Evolutionary conservation across 2,888 invertebrate genomes (phyloP), one percentile per base, ranked within the genome.

Genomic region (Xylophagus ater): DNA sequence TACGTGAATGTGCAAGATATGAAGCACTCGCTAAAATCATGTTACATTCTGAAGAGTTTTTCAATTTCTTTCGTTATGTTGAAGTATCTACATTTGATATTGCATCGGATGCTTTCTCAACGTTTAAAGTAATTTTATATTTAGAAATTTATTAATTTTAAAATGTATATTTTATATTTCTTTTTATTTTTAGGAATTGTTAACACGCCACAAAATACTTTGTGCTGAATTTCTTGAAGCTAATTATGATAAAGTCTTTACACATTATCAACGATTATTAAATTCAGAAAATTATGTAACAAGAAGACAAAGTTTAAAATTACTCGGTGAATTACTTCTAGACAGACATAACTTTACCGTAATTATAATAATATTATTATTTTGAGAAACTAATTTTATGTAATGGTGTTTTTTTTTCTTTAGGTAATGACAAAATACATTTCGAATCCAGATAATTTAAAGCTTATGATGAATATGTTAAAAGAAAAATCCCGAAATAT

Each of bases 401-500:
- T 31, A 30, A 37, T 43, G 5, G 6, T 21, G 5, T 28, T 40
- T 41, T 41, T 45, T 41, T 45, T 47, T 47, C 61, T 62, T 35
- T 48, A 78, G 78, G 78, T 90, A 53, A 90, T 90, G 90, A 90
- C 90, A 48, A 82, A 88, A 58, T 99, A 98, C 74, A 98, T 98
- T 71, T 94, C 94, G 57, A 97, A 96, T 69, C 96, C 97, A 20
- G 98, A 99, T 66, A 99, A 99, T 72, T 76, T 99, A 50, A 99
- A 97, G 68, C 75, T 98, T 52, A 98, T 99, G 97, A 99, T 99
- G 98, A 98, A 96, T 67, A 93, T 99, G 94, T 74, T 99, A 60
- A 89, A 94, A 70, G 97, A 98, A 65, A 92, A 96, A 66, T 94
- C 96, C 55, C 82, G 96, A 57, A 98, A 97, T 73, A 99, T 99